These are phyloP conservation scores for Chaetops frenatus DNA, from an alignment of 2,113 vertebrate species.

Conservation along the genomic window DNA sequence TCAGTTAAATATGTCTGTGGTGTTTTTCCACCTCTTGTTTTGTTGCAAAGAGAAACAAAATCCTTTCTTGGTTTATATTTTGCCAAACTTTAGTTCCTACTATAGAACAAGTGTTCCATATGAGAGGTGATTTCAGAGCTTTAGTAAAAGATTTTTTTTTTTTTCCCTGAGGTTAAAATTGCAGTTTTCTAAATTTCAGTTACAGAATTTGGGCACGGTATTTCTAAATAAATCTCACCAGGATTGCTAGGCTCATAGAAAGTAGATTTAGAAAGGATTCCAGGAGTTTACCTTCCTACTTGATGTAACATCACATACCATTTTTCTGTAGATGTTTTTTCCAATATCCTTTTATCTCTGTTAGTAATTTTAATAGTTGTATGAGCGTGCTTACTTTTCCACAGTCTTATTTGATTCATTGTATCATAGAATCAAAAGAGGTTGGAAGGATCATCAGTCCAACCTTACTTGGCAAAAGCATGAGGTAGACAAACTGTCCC, in stretches of 20 bases:
- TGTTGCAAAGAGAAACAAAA: background rate
- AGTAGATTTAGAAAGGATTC: background rate
- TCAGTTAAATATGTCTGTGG: background rate
- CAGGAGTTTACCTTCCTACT: background rate
- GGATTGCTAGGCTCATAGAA: background rate
- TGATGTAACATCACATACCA: accelerated
- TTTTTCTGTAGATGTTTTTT: background rate
- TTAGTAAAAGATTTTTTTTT: background rate
- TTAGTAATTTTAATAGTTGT: background rate
- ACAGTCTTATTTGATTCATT: background rate
- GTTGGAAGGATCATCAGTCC: background rate
- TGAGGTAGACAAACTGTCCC: background rate
- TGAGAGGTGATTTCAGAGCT: background rate
- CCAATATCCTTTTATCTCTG: background rate
- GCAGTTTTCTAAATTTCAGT: background rate
- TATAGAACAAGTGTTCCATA: background rate
- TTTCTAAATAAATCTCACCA: background rate
- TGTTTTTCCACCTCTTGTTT: background rate
- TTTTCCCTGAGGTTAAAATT: background rate
- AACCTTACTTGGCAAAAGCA: background rate
- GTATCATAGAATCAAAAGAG: background rate
- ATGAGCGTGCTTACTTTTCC: background rate
- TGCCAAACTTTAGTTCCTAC: background rate
- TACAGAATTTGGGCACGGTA: background rate
- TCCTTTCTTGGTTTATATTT: background rate